phyloP scores from a whole-genome alignment of 1,140 invertebrate genomes.

The Vanessa tameamea region DNA sequence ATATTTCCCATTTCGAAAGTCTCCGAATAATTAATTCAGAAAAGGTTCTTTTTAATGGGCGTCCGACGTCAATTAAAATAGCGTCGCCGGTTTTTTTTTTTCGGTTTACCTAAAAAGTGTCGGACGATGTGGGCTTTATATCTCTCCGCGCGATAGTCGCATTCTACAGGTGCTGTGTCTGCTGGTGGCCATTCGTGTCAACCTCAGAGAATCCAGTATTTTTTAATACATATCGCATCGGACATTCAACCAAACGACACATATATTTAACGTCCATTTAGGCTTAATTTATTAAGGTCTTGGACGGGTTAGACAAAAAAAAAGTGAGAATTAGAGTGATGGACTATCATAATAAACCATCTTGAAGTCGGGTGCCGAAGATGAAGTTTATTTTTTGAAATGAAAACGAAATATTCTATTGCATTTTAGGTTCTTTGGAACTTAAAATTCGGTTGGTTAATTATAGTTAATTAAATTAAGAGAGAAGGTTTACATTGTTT shows the following conservation, averaged over 20 bases:
- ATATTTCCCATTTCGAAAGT: constrained; percentile 55
- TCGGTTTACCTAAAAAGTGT: constrained; percentile 55
- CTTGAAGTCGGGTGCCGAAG: constrained; percentile 25
- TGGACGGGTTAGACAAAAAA: constrained; percentile 26
- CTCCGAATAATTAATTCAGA: constrained; percentile 62
- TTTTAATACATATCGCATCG: constrained; percentile 21
- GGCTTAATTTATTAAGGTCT: background rate
- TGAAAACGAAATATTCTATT: constrained; percentile 7
- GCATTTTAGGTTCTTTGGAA: background rate
- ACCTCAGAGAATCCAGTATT: constrained; percentile 31
- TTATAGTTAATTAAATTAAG: background rate
- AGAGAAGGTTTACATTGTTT: too few relatives aligned
- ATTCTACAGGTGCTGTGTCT: constrained; percentile 74
- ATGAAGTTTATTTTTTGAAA: constrained; percentile 21
- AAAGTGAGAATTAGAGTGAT: constrained; percentile 50
- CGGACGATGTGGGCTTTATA: constrained; percentile 61
- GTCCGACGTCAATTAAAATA: constrained; percentile 75
- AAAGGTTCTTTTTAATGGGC: constrained; percentile 61
- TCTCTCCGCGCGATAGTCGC: constrained; percentile 67
- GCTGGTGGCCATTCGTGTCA: constrained; percentile 67
- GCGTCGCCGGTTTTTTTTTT: constrained; percentile 56
- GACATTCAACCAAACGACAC: constrained; percentile 31
- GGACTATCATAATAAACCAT: constrained; percentile 32
- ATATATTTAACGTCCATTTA: constrained; percentile 11
- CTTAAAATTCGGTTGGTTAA: background rate